Percentiles rank a stretch among this genome's conserved stretches.
phyloP scores from a whole-genome alignment of 2,113 vertebrate species.

The Aegithalos caudatus region DNA sequence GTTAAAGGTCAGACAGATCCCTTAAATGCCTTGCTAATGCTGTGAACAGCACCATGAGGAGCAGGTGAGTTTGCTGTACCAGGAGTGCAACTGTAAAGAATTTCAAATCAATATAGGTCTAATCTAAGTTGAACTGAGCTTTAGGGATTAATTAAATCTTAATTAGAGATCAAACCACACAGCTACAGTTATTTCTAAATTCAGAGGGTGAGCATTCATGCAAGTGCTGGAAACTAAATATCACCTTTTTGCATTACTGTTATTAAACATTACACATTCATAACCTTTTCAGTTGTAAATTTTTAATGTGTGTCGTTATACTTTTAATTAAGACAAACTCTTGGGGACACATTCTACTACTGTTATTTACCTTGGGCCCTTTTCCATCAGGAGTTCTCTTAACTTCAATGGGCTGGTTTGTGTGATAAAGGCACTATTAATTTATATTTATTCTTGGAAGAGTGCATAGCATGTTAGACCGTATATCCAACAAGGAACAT shows the following conservation, averaged over 20 bases:
- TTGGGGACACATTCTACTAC: constrained; percentile 13
- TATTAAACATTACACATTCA: constrained; percentile 50
- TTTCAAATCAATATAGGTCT: constrained; percentile 62
- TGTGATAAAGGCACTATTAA: neutral
- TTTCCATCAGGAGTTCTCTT: neutral
- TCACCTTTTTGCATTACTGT: constrained; percentile 54
- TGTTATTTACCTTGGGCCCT: neutral
- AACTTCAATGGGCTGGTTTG: neutral
- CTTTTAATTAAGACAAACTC: constrained; percentile 60
- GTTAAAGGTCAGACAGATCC: neutral
- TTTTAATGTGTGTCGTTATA: constrained; percentile 38
- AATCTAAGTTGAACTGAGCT: constrained; percentile 67
- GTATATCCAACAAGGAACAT: neutral
- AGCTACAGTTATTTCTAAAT: constrained; percentile 58
- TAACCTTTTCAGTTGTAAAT: constrained; percentile 50
- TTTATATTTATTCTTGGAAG: constrained; percentile 16
- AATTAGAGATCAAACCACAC: constrained; percentile 66
- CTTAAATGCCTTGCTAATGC: neutral
- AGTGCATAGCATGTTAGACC: neutral
- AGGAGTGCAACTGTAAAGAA: constrained; percentile 49
- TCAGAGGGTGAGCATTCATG: constrained; percentile 28
- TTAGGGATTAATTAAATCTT: constrained; percentile 73
- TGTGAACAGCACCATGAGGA: neutral
- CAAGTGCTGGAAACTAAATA: constrained; percentile 45
- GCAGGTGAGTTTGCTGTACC: constrained; percentile 22